Base-by-base conservation (phyloP, 2,113 vertebrate genomes). In the Myrmecophaga tridactyla region DNA sequence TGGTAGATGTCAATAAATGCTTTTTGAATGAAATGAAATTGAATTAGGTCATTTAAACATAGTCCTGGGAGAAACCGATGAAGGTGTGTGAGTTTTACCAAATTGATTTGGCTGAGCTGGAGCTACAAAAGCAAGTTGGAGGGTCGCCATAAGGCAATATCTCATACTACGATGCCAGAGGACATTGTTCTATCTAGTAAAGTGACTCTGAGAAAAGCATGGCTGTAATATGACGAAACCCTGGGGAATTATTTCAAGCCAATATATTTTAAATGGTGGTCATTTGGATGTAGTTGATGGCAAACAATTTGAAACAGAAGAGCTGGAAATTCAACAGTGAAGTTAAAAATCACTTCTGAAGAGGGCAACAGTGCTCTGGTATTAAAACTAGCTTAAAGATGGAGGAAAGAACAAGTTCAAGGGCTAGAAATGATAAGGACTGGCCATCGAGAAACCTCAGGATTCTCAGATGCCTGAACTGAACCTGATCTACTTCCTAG, bases 361-460 rank as follows among this genome's bases (percentile, higher is more conserved):
- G 86, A 78, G n/a, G 41, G 39, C 63, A 77, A 81, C 34, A 65
- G n/a, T 39, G 56, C 0, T 31, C 53, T 63, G 73, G 77, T 95
- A 63, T 97, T 70, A 94, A 96, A 80, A 95, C 86, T 7, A 36
- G 20, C 25, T 95, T 94, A 86, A 29, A 75, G 78, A 83, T 69
- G 73, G 94, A 94, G 76, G 89, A 69, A 76, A 96, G 62, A 72
- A 96, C 69, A 87, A 90, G 84, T 91, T 46, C n/a, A 46, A 39
- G 25, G 34, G 13, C 89, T 73, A 90, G 82, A 77, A 94, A 90
- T 56, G 75, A 72, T 70, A 82, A 93, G 94, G 65, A 84, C 53
- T 96, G 65, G 87, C 89, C 93, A 77, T 63, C 48, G 93, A 94
- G 87, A 96, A 96, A 94, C 39, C 21, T 89, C 86, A 90, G 92